Percentiles rank a stretch among this genome's conserved stretches.
These are phyloP conservation scores for Phyllotis vaccarum DNA, from an alignment of 2,797 vertebrate genomes.

Conservation along the genomic window DNA sequence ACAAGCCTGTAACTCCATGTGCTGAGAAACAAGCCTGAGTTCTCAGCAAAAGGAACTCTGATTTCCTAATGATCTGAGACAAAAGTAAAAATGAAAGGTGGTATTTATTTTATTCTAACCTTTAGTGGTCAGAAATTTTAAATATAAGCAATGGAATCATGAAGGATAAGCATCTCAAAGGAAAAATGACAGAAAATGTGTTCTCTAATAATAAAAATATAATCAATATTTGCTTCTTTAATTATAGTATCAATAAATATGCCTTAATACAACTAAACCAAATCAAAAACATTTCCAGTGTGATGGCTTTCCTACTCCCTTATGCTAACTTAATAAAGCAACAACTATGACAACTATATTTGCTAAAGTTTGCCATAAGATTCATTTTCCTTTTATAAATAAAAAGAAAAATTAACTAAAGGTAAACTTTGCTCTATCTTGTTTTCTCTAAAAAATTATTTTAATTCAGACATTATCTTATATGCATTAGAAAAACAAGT, in stretches of 20 bases:
- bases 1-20: background rate
- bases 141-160: background rate
- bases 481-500: background rate
- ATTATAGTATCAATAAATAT: background rate
- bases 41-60: background rate
- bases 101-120: background rate
- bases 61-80: background rate
- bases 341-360: background rate
- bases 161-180: background rate
- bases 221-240: slow-evolving; percentile 11
- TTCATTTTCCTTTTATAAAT: background rate
- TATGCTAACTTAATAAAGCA: background rate
- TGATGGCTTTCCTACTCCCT: background rate
- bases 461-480: slow-evolving; percentile 9
- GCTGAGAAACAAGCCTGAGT: background rate
- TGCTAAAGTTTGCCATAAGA: slow-evolving; percentile 6
- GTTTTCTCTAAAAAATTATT: slow-evolving; percentile 7
- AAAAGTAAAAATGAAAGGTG: slow-evolving; percentile 2
- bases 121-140: background rate
- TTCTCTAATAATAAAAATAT: background rate
- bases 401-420: background rate
- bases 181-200: background rate
- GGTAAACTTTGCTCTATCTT: slow-evolving; percentile 4
- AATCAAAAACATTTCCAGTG: slow-evolving; percentile 3
- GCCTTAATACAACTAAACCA: background rate